These are phyloP conservation scores for Spialia ferax DNA, from an alignment of 2,888 invertebrate species.

Conservation along the genomic window DNA sequence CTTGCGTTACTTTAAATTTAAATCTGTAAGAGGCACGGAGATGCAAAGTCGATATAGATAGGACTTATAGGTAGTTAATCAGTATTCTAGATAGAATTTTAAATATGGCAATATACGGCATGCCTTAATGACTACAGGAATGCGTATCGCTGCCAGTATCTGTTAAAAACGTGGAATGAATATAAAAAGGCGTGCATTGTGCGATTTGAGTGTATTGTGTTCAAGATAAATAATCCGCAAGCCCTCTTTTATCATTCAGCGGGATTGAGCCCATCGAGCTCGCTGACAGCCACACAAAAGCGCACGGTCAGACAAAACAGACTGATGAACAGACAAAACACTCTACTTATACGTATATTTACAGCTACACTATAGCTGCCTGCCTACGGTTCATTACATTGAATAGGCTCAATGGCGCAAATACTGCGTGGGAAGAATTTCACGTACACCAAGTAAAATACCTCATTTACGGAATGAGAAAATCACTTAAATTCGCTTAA, in stretches of 20 bases:
- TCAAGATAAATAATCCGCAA: slow-evolving; percentile 46
- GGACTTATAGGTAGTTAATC: background rate
- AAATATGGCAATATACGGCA: background rate
- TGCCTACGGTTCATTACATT: slow-evolving; percentile 28
- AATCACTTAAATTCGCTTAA: slow-evolving; percentile 63
- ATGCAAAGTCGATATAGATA: background rate
- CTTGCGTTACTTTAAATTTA: slow-evolving; percentile 60
- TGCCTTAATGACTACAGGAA: background rate
- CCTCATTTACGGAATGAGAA: slow-evolving; percentile 49
- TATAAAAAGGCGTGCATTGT: slow-evolving; percentile 19
- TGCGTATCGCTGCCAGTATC: slow-evolving; percentile 8
- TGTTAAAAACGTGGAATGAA: background rate
- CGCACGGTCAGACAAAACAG: slow-evolving; percentile 66
- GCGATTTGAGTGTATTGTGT: slow-evolving; percentile 22
- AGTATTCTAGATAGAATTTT: background rate
- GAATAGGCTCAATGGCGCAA: slow-evolving; percentile 58
- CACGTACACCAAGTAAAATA: slow-evolving; percentile 47
- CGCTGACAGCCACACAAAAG: slow-evolving; percentile 67
- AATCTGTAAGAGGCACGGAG: background rate
- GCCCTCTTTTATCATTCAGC: slow-evolving; percentile 57
- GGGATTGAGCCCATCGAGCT: slow-evolving; percentile 47
- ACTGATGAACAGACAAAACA: slow-evolving; percentile 53
- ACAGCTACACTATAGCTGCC: slow-evolving; percentile 21
- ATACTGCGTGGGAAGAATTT: slow-evolving; percentile 73
- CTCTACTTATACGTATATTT: slow-evolving; percentile 47